These are phyloP conservation scores for Eledone cirrhosa DNA, from an alignment of 2,888 invertebrate species.

Conservation along the genomic window DNA sequence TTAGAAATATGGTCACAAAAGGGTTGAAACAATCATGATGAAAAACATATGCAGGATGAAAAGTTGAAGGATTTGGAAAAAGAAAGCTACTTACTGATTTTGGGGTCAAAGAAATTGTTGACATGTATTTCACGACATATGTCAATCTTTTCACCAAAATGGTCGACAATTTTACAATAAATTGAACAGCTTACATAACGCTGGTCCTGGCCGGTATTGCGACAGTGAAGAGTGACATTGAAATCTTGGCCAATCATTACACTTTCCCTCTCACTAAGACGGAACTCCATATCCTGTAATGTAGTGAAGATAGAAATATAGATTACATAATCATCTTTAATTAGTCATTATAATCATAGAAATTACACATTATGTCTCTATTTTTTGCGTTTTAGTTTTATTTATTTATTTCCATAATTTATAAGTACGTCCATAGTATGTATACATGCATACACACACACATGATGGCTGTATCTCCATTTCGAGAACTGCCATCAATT, in stretches of 20 bases:
- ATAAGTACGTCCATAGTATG: no score
- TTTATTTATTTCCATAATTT: no score
- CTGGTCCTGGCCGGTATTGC: background rate
- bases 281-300: background rate
- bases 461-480: no score
- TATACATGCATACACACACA: no score
- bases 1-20: no score
- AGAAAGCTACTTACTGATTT: background rate
- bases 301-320: no score
- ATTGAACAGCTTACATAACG: background rate
- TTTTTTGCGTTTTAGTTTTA: no score
- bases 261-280: background rate
- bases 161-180: conserved; percentile 15
- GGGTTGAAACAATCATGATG: no score
- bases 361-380: no score
- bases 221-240: background rate
- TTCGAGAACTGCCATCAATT: no score
- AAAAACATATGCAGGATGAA: background rate
- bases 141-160: background rate
- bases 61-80: background rate
- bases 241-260: background rate
- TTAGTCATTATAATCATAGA: no score
- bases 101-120: background rate
- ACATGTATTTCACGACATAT: conserved; percentile 4
- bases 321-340: no score